Percentiles rank a stretch among this genome's conserved stretches.
These are phyloP conservation scores for Lagenorhynchus albirostris DNA, from an alignment of 2,113 vertebrate genomes.

Conservation along the genomic window DNA sequence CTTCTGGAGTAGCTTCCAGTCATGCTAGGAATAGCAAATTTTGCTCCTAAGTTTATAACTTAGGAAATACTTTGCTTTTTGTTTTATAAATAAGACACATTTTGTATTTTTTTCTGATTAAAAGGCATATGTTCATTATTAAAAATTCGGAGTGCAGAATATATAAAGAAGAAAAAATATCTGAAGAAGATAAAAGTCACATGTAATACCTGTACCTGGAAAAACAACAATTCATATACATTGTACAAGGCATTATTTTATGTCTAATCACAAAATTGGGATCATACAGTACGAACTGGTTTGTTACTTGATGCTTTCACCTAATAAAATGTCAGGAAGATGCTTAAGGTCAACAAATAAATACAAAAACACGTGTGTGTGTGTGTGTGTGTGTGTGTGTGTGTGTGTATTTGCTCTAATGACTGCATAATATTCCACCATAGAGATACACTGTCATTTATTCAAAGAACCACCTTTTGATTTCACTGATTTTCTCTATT, in stretches of 20 bases:
- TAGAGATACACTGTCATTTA: background rate
- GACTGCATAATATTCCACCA: background rate
- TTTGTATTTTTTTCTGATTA: background rate
- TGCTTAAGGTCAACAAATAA: background rate
- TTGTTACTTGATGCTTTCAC: background rate
- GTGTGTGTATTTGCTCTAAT: background rate
- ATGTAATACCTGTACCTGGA: background rate
- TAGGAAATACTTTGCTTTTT: background rate
- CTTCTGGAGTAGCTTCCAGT: background rate
- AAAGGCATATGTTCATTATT: background rate
- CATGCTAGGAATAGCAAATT: background rate
- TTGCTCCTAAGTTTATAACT: background rate
- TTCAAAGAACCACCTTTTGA: background rate
- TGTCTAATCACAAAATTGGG: background rate
- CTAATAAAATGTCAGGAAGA: background rate
- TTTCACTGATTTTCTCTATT: background rate
- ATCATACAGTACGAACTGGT: background rate
- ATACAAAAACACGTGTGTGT: background rate
- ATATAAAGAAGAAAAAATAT: background rate
- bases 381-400: background rate
- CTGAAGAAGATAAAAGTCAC: background rate
- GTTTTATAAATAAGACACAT: background rate
- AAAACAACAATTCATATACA: background rate
- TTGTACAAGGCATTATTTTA: background rate
- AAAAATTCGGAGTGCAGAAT: background rate